Evolutionary conservation across 2,888 invertebrate species (phyloP).

Genomic region (Pseudoips prasinana): DNA sequence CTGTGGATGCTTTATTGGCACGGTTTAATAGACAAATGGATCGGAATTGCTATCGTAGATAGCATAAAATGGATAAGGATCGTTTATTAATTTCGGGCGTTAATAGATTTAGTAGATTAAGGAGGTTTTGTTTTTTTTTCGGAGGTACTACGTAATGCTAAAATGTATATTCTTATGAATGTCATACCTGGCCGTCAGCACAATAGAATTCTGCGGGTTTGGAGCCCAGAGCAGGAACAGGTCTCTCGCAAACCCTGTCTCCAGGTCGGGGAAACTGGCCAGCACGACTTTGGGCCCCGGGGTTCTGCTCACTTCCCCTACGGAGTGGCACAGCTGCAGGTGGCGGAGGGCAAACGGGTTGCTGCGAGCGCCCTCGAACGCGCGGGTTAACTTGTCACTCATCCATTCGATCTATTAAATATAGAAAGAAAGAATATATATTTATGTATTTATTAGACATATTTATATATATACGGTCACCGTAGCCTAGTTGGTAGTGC

Average conservation of each 20-base stretch:
- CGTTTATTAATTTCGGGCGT: no score
- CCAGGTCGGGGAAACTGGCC: slow-evolving; percentile 97
- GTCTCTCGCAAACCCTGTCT: slow-evolving; percentile 96
- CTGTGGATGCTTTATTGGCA: no score
- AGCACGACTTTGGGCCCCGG: slow-evolving; percentile 92
- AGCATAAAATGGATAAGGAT: no score
- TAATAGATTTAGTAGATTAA: no score
- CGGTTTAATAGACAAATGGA: no score
- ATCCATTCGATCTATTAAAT: slow-evolving; percentile 99
- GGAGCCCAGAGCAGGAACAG: slow-evolving; percentile 97
- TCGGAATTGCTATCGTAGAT: no score
- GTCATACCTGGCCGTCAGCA: slow-evolving; percentile 90
- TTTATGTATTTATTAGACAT: no score
- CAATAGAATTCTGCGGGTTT: slow-evolving; percentile 95
- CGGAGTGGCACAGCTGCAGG: slow-evolving; percentile 95
- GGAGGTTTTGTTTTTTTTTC: no score
- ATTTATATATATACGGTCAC: no score
- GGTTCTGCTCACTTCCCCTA: slow-evolving; percentile 90
- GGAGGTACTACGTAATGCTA: no score
- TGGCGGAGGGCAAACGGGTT: slow-evolving; percentile 98
- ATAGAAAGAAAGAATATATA: slow-evolving; percentile 6
- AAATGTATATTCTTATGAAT: no score
- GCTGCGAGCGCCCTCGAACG: slow-evolving; percentile 93
- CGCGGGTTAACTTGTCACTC: slow-evolving; percentile 98
- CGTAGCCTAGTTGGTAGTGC: no score